Evolutionary conservation across 2,113 vertebrate genomes (phyloP), one percentile per base, ranked within the genome.

Genomic region (Butorides virescens): DNA sequence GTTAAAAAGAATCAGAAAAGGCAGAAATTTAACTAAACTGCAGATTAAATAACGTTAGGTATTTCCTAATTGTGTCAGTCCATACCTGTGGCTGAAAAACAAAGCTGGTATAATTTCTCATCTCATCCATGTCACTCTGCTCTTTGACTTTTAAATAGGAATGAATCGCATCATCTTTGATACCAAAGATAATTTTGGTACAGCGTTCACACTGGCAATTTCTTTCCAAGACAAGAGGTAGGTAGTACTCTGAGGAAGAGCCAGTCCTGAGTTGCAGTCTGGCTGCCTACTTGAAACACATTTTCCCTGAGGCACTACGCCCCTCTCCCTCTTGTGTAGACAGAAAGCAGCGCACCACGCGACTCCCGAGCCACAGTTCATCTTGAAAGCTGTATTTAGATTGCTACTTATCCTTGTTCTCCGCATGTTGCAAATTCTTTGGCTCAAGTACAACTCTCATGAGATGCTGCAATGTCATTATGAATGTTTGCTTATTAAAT

Each of bases 401-500:
- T 65, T 75, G 66, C 27, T 85, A 5, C 53, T 91, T 75, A 61
- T 20, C 44, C 6, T 0, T 65, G 44, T 67, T 94, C 84, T 92
- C 89, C 49, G 23, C 84, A 39, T 50, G 70, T 75, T 89, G 68
- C 66, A 65, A 81, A 82, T 88, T 72, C 70, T 84, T 81, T 65
- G 70, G 53, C 56, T 91, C 66, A 78, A 89, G 37, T 32, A 49
- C 19, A 63, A 29, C 11, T 58, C 91, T 86, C 56, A 34, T 7
- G 86, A 95, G 79, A 87, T 61, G 29, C 25, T 75, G 30, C 52
- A 89, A 56, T 59, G 20, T 15, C 36, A 68, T 78, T 84, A 92
- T 25, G 77, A 88, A 74, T 18, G 39, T 56, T 92, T 95, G 44
- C 62, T 90, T 81, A 79, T 68, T 70, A 93, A 86, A 89, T 36